Conservation (phyloP, 2,888 invertebrate species). For the Vandiemenella viatica region DNA sequence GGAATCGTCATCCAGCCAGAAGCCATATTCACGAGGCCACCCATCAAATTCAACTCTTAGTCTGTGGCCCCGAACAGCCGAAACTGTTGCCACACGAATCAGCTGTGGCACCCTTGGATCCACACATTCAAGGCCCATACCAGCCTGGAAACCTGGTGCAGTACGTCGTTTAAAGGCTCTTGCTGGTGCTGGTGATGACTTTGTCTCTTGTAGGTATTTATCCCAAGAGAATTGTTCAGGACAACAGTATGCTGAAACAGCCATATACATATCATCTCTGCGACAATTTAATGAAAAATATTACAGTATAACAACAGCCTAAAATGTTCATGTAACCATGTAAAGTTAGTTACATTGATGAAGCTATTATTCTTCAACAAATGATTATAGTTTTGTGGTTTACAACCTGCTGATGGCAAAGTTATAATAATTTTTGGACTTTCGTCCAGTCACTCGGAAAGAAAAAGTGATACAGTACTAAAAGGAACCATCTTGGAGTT, state of each 20-base stretch:
- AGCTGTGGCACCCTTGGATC: slow-evolving; percentile 65
- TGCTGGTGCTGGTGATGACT: slow-evolving; percentile 58
- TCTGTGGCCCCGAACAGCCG: slow-evolving; percentile 58
- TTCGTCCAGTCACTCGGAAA: too few species aligned
- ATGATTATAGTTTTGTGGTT: too few species aligned
- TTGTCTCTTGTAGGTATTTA: slow-evolving; percentile 60
- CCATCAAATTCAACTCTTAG: slow-evolving; percentile 74
- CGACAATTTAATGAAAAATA: too few species aligned
- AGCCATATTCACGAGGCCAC: slow-evolving; percentile 70
- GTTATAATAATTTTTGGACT: too few species aligned
- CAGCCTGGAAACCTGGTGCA: slow-evolving; percentile 61
- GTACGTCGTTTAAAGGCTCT: slow-evolving; percentile 68
- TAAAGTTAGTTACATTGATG: too few species aligned
- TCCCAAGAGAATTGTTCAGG: slow-evolving; percentile 62
- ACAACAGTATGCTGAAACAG: slow-evolving; percentile 27
- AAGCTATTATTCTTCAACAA: too few species aligned
- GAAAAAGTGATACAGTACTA: too few species aligned
- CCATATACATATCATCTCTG: too few species aligned
- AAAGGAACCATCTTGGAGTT: too few species aligned
- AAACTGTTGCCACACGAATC: slow-evolving; percentile 72
- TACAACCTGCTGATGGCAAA: too few species aligned
- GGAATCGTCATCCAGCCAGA: slow-evolving; percentile 83
- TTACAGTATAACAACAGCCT: slow-evolving; percentile 4
- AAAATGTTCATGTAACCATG: neutral
- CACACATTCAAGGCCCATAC: slow-evolving; percentile 79